Conservation (phyloP, 1,140 invertebrate genomes). For the Asobara japonica region DNA sequence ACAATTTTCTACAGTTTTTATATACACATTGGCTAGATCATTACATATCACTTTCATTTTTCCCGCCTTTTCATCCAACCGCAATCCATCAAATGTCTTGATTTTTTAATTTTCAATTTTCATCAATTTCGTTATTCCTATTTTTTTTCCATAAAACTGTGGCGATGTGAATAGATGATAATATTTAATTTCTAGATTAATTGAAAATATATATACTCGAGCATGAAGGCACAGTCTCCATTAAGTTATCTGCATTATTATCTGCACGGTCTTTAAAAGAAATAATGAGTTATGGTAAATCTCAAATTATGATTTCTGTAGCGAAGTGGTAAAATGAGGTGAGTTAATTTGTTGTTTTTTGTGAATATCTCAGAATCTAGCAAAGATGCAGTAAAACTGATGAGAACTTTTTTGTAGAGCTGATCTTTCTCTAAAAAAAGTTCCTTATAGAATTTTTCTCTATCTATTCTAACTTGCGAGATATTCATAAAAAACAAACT, state of each 20-base stretch:
- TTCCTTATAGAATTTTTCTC: no score
- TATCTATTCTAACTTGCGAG: no score
- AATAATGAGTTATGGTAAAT: neutral
- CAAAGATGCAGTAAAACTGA: no score
- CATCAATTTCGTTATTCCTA: neutral
- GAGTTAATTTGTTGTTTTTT: no score
- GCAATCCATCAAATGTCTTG: neutral
- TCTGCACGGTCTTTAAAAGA: neutral
- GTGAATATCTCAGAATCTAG: no score
- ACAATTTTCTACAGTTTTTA: conserved; percentile 37
- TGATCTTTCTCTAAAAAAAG: no score
- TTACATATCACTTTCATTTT: conserved; percentile 30
- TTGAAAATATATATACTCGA: neutral
- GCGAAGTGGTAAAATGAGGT: no score
- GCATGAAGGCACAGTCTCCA: neutral
- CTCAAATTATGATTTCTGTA: no score
- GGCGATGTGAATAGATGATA: conserved; percentile 18
- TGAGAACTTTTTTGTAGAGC: no score
- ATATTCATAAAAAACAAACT: neutral
- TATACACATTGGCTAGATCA: conserved; percentile 21
- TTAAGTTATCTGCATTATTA: neutral
- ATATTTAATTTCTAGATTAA: conserved; percentile 10
- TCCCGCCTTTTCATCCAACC: neutral
- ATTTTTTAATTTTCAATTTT: neutral
- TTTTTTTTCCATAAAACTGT: neutral